A percentile compares a stretch with the other conserved stretches of the same genome.
These are phyloP conservation scores for Embidobia sp. DNA, from an alignment of 2,888 invertebrate species.

Conservation along the genomic window DNA sequence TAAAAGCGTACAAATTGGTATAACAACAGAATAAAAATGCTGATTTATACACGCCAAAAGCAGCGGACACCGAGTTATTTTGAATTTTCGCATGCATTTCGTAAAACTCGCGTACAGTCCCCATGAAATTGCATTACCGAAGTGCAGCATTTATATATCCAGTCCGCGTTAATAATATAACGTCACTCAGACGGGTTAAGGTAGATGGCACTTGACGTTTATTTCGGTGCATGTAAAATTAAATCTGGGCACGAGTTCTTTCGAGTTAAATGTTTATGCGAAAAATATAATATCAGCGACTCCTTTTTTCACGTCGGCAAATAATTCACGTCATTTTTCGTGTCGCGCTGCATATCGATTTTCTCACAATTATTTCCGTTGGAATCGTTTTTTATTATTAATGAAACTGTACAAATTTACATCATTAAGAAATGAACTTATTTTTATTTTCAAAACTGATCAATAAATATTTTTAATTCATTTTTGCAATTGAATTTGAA, in stretches of 20 bases:
- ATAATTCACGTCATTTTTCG: background rate
- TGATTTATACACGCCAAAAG: background rate
- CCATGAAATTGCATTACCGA: slow-evolving; percentile 44
- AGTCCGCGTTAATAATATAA: slow-evolving; percentile 56
- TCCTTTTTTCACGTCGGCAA: background rate
- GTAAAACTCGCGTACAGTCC: slow-evolving; percentile 19
- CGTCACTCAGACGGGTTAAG: slow-evolving; percentile 59
- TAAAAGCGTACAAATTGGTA: too few species aligned
- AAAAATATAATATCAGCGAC: slow-evolving; percentile 19
- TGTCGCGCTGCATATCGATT: slow-evolving; percentile 14
- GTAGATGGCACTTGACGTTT: slow-evolving; percentile 62
- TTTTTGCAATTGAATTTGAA: too few species aligned
- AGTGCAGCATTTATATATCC: slow-evolving; percentile 50
- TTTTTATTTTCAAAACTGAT: too few species aligned
- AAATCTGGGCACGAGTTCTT: slow-evolving; percentile 39
- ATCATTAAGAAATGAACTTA: too few species aligned
- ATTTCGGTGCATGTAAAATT: slow-evolving; percentile 60
- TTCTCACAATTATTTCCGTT: background rate
- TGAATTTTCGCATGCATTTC: slow-evolving; percentile 9
- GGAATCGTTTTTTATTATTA: too few species aligned
- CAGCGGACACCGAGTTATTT: background rate
- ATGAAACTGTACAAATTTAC: too few species aligned
- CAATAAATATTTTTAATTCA: too few species aligned
- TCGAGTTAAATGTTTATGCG: slow-evolving; percentile 40
- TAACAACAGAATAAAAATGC: too few species aligned